Base-by-base conservation (phyloP, 2,888 invertebrate genomes). In the Halictus quadricinctus region DNA sequence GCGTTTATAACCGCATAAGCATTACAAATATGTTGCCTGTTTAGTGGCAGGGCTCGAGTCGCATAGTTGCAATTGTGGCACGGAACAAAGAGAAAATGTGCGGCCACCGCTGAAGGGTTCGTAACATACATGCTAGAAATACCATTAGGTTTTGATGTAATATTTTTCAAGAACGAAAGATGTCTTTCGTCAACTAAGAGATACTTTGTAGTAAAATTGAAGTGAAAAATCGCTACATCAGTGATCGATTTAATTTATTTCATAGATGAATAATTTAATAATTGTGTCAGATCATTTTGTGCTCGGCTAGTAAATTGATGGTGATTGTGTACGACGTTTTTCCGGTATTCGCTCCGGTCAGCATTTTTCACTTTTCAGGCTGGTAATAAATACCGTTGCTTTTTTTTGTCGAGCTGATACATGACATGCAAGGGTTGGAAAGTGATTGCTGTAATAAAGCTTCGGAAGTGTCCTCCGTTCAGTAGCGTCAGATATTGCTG, bases 371-470 rank as follows among this genome's bases (percentile, higher is more conserved):
- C 29, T 64, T 64, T 64, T 18, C 29, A 64, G 36, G 29, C 7
- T 1, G 36, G 7, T 29, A 29, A 29, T 64, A 41, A 41, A 69
- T 69, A 21, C 41, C 18, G n/a, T 69, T 69, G 36, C 21, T 36
- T n/a, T 41, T 36, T 41, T 69, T 69, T 21, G 36, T 41, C 41
- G 41, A 69, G 36, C 12, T 69, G 41, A 43, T 69, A n/a, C 8
- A 41, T 41, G 69, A n/a, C 36, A 41, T 21, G 12, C 41, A 6
- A 21, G 69, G 41, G n/a, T 41, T n/a, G 36, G 41, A 69, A 69
- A 69, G 29, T 64, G 64, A 41, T 41, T 43, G 36, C 69, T 41
- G 69, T 69, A 69, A 69, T 69, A 69, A 69, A 69, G n/a, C 41
- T 41, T 69, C 41, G 36, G n/a, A 10, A 43, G n/a, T 69, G 54